phyloP scores from a whole-genome alignment of 2,888 invertebrate species.

The Synanthedon andrenaeformis region DNA sequence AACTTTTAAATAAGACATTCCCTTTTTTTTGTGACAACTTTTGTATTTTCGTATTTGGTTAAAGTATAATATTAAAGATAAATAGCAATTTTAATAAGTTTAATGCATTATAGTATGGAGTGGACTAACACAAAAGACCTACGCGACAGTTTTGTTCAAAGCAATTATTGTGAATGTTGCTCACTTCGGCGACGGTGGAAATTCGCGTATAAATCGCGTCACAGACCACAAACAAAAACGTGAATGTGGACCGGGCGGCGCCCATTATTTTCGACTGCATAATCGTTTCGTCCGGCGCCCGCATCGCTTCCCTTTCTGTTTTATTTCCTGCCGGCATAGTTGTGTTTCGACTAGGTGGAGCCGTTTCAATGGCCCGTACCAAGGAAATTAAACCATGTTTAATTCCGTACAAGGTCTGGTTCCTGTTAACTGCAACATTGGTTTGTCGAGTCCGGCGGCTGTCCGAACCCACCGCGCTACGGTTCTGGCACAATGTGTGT shows the following conservation, averaged over 20 bases:
- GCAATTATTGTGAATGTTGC: slow-evolving; percentile 68
- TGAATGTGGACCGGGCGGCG: slow-evolving; percentile 62
- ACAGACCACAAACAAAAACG: slow-evolving; percentile 71
- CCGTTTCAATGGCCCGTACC: slow-evolving; percentile 46
- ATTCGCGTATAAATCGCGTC: slow-evolving; percentile 69
- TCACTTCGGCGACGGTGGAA: slow-evolving; percentile 66
- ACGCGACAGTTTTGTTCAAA: slow-evolving; percentile 56
- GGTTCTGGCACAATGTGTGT: slow-evolving; percentile 64
- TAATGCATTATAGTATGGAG: not conserved
- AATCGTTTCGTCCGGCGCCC: slow-evolving; percentile 70
- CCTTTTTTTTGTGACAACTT: not conserved
- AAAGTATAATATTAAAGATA: no score
- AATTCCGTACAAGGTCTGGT: slow-evolving; percentile 65
- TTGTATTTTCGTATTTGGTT: no score
- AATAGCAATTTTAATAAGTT: no score
- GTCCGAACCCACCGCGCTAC: slow-evolving; percentile 63
- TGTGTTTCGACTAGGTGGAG: slow-evolving; percentile 61
- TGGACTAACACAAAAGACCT: slow-evolving; percentile 42
- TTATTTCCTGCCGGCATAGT: slow-evolving; percentile 66
- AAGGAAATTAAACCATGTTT: slow-evolving; percentile 68
- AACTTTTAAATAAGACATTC: not conserved
- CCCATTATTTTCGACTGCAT: slow-evolving; percentile 71
- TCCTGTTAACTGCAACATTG: slow-evolving; percentile 51
- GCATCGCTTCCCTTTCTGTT: slow-evolving; percentile 68
- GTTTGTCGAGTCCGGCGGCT: slow-evolving; percentile 58